These are phyloP conservation scores for Aptenodytes patagonicus DNA, from an alignment of 2,113 vertebrate genomes.

Conservation along the genomic window DNA sequence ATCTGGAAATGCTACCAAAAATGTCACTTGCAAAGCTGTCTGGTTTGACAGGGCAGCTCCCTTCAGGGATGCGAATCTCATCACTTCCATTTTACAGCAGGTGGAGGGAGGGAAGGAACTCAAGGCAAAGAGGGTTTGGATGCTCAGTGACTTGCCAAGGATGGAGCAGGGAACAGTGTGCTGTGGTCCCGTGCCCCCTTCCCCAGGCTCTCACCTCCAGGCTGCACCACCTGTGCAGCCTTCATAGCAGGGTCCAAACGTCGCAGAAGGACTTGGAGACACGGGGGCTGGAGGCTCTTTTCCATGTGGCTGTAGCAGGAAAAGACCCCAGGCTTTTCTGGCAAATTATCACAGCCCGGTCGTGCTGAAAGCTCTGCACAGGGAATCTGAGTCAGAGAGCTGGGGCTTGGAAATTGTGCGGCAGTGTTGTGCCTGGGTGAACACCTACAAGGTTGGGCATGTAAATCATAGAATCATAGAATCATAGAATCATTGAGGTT, in stretches of 20 bases:
- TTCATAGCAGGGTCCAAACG: neutral
- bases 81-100: neutral
- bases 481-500: too few species aligned
- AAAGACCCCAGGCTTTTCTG: neutral
- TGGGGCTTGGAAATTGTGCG: neutral
- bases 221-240: neutral
- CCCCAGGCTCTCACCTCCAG: neutral
- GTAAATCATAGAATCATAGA: too few species aligned
- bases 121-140: neutral
- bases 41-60: neutral
- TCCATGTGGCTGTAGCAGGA: neutral
- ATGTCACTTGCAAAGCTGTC: neutral
- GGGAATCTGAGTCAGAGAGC: neutral
- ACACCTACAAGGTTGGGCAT: neutral
- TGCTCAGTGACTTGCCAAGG: neutral
- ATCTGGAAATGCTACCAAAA: neutral
- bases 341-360: neutral
- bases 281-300: neutral
- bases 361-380: neutral
- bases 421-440: neutral
- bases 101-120: neutral
- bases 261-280: accelerated
- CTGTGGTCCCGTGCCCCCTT: neutral
- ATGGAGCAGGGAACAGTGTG: neutral
- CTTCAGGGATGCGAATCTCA: neutral